phyloP scores from a whole-genome alignment of 2,797 vertebrate species.

The Sebastes hubbsi region DNA sequence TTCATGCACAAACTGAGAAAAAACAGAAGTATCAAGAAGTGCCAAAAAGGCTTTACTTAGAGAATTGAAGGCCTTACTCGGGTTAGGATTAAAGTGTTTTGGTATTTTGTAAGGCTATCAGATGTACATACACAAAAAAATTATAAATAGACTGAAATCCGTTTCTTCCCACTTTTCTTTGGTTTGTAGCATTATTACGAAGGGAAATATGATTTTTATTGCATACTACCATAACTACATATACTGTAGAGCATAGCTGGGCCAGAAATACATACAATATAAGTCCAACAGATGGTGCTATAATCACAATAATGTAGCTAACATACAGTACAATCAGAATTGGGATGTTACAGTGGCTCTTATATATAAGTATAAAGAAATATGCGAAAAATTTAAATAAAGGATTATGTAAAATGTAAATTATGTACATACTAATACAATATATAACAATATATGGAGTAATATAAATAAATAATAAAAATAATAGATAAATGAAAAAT shows the following conservation, averaged over 20 bases:
- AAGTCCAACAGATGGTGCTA: constrained; percentile 53
- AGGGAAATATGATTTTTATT: not conserved
- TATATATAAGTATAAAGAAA: too few species aligned
- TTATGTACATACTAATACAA: not conserved
- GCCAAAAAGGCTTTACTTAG: too few species aligned
- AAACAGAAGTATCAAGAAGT: not conserved
- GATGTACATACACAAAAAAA: not conserved
- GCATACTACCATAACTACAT: not conserved
- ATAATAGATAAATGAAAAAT: too few species aligned
- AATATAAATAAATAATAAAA: too few species aligned
- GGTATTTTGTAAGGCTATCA: not conserved
- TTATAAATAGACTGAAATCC: not conserved
- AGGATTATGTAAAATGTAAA: too few species aligned
- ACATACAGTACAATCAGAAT: not conserved
- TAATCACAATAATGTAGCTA: not conserved
- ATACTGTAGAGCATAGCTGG: not conserved
- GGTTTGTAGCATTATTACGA: not conserved
- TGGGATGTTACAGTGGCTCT: too few species aligned
- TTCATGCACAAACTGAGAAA: not conserved
- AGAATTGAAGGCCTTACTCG: too few species aligned
- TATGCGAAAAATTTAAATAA: too few species aligned
- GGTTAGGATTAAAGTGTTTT: not conserved
- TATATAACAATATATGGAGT: too few species aligned
- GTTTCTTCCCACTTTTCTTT: not conserved
- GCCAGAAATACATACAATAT: not conserved